Base-by-base conservation (phyloP, 2,113 vertebrate species). In the Brachirus orientalis region DNA sequence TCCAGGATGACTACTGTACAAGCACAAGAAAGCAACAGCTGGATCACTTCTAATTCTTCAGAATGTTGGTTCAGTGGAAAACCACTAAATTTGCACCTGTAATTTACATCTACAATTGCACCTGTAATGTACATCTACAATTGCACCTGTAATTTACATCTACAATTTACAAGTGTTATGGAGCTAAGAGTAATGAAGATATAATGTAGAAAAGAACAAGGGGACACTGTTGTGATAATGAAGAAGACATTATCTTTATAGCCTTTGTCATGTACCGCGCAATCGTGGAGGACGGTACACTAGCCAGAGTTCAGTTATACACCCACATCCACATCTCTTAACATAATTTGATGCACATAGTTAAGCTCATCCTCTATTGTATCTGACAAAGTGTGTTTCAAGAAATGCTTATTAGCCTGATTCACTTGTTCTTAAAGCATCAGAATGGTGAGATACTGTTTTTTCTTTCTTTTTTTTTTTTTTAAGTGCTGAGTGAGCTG, bases 401-500 rank as follows among this genome's bases (percentile, higher is more conserved):
- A 58, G 69, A 65, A 69, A 51, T 83, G 74, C 82, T 81, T 77
- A 89, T 50, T 65, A 43, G 45, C 37, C 66, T 48, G 68, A 80
- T 76, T 69, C n/a, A 35, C 63, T 67, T 51, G 74, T 82, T 65
- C 79, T 85, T 70, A 79, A 61, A 69, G 73, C 56, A 60, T 70
- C 43, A 17, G 47, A 81, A 69, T 88, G 77, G 80, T 70, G 56
- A 65, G 73, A 77, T 62, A 79, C 57, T 75, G 69, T 69, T 63
- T 77, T 86, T 86, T 28, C n/a, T n/a, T 28, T 28, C 5, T 2
- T 28, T 28, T 3, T 28, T 28, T 3, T 28, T 28, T 3, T 28
- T 80, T 50, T 79, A 71, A 85, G 72, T 77, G 84, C 86, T 83
- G 88, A 79, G 68, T 18, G 48, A 20, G 59, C 60, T 50, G 68